Base-by-base conservation (phyloP, 2,113 vertebrate genomes). In the Strix aluco region DNA sequence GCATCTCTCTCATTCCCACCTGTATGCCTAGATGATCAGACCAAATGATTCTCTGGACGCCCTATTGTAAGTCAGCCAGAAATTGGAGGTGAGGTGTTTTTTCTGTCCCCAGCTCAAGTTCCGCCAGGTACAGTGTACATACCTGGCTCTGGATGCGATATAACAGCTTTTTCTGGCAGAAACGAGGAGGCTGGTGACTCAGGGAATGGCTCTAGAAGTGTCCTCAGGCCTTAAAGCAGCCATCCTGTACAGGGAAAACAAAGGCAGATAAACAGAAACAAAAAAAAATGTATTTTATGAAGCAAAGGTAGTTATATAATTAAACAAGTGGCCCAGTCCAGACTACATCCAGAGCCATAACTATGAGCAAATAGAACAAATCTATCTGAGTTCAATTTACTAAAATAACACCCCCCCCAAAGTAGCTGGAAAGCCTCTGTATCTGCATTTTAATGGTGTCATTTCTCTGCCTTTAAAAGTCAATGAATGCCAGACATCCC, bases 401-500 rank as follows among this genome's bases (percentile, higher is more conserved):
- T 92, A 63, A 88, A 93, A 92, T 67, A 96, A 93, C 62, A 92
- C 14, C 42, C 19, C 34, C 44, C 38, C 0, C 9, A 30, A 77
- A 95, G 82, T 88, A 92, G 85, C 23, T 96, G 92, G 88, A 96
- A 96, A 81, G 93, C 67, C 67, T 93, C 46, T 73, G 26, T 96
- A 92, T 90, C 67, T 96, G 75, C 67, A 52, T 96, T 94, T 95
- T 86, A 47, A 29, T 94, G 88, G 84, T 96, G 92, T 90, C 71
- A 92, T 95, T 96, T 90, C 85, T 94, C 47, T 94, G 82, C 55
- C 78, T 92, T 96, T 88, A 94, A 73, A 95, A 96, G 79, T 49
- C 92, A 96, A 90, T 94, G 85, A 93, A 96, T 95, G 92, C 92
- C 96, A 94, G 95, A 97, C 94, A 92, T 90, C 67, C 59, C 72